Evolutionary conservation across 2,797 vertebrate species (phyloP).

Genomic region (Esox masquinongy): DNA sequence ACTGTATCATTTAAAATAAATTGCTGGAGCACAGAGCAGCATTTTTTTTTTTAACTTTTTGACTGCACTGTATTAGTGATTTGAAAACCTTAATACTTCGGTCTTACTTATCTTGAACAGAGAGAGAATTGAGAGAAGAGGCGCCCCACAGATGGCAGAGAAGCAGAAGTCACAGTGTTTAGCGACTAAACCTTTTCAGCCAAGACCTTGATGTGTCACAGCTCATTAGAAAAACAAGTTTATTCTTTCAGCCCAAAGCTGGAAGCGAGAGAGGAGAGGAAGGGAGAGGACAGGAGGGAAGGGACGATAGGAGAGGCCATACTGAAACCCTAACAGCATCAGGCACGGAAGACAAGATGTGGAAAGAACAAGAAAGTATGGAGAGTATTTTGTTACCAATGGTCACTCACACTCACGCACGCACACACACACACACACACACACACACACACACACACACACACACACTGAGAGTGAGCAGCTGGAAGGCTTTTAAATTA

Average conservation of each 20-base stretch:
- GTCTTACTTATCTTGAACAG: slow-evolving; percentile 13
- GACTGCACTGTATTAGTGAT: neutral
- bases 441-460: neutral
- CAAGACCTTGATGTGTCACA: slow-evolving; percentile 65
- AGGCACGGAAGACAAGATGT: neutral
- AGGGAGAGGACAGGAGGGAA: neutral
- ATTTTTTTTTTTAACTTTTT: no score
- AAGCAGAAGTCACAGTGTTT: slow-evolving; percentile 55
- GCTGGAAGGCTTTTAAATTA: neutral
- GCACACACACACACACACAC: neutral
- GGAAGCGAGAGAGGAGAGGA: slow-evolving; percentile 18
- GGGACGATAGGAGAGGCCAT: neutral
- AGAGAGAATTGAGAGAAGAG: slow-evolving; percentile 40
- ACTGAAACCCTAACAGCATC: neutral
- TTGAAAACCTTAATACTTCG: neutral
- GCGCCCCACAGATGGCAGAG: slow-evolving; percentile 41
- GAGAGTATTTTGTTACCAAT: no score
- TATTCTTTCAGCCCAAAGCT: slow-evolving; percentile 29
- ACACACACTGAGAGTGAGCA: slow-evolving; percentile 31
- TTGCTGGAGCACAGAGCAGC: no score
- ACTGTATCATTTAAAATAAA: no score
- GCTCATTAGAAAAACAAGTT: slow-evolving; percentile 61
- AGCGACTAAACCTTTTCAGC: slow-evolving; percentile 53
- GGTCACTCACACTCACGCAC: neutral
- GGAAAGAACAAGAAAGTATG: neutral